Conservation (phyloP, 2,888 invertebrate species). For the Brachylomia viminalis region DNA sequence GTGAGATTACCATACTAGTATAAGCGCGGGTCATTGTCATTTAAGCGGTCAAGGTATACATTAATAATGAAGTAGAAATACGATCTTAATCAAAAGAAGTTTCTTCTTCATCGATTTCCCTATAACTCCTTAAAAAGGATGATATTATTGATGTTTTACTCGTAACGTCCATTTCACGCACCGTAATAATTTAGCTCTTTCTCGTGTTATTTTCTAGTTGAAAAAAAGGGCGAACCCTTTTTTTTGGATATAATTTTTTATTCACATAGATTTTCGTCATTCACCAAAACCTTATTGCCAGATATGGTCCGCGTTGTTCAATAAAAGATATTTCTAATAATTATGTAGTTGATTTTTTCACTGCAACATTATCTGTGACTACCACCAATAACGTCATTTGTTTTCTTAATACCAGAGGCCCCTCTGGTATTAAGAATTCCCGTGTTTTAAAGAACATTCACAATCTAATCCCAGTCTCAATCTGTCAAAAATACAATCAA, state of each 20-base stretch:
- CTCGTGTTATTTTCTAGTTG: neutral
- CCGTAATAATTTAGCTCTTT: neutral
- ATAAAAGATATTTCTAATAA: neutral
- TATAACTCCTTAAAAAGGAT: neutral
- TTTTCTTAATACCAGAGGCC: neutral
- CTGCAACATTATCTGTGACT: neutral
- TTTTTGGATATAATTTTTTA: neutral
- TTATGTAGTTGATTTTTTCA: neutral
- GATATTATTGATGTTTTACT: neutral
- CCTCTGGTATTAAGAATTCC: no score
- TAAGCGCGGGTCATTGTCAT: slow-evolving; percentile 39
- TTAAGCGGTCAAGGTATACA: slow-evolving; percentile 46
- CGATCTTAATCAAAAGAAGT: neutral
- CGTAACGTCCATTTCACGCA: neutral
- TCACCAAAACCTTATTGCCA: neutral
- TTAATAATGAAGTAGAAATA: slow-evolving; percentile 16
- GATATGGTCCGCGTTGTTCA: neutral
- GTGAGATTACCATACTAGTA: neutral
- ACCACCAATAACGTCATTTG: neutral
- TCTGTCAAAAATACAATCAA: no score
- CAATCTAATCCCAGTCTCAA: no score
- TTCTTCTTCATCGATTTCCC: slow-evolving; percentile 8
- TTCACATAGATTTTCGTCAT: neutral
- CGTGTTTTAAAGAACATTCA: no score
- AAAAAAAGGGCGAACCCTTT: neutral